Base-by-base conservation (phyloP, 2,797 vertebrate genomes). In the Falco peregrinus region DNA sequence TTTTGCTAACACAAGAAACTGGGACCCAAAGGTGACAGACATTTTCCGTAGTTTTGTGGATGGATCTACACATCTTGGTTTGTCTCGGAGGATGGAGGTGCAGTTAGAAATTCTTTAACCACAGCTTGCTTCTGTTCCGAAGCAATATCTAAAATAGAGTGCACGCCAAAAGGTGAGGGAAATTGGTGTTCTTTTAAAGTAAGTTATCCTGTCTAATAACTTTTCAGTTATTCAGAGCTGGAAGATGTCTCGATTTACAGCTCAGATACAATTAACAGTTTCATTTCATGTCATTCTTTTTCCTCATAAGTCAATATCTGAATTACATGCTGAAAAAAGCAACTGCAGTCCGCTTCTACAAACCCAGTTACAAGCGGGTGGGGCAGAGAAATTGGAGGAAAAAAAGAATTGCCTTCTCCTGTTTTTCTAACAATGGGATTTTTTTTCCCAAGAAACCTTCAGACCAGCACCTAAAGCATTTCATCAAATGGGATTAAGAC, bases 231-330 rank as follows among this genome's bases (percentile, higher is more conserved):
- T 50, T 94, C 71, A 59, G 60, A 89, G 60, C 35, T 92, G 75
- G 84, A 92, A 83, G 57, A 48, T 28, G 26, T 48, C 78, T 69
- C 77, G 51, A 90, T 74, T 80, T 81, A 61, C 35, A 64, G 48
- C 75, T 94, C 56, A 80, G 71, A 87, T 65, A 84, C 47, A 83
- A 86, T 57, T 71, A 75, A 48, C 3, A 12, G 41, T 93, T 95
- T 95, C 59, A 90, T 73, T 93, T 92, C 71, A 65, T 28, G n/a
- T 76, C 29, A 70, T 53, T 77, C 16, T 77, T 82, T 89, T 92
- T 78, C 57, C 28, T 92, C 4, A 0, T 65, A 90, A 90, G 35
- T 37, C 35, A 84, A 1, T 67, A 91, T 47, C 50, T 92, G 82
- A 85, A 93, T 78, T 31, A 75, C 17, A 57, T 0, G 0, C 31